Percentiles rank a stretch among this genome's conserved stretches.
These are phyloP conservation scores for Bemisia tabaci DNA, from an alignment of 1,140 invertebrate genomes.

Conservation along the genomic window DNA sequence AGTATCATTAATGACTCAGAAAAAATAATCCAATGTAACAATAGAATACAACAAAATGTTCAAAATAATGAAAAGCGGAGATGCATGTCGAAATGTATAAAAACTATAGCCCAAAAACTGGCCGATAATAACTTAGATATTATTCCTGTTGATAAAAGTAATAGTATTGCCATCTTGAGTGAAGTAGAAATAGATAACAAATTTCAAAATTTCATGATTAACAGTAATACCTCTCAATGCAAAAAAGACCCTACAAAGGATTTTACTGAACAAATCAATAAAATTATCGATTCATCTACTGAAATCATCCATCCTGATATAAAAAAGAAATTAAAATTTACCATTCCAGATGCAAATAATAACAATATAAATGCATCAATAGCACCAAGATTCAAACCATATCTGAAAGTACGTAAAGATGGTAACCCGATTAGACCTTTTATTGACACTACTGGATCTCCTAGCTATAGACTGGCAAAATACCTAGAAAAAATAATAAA, in stretches of 20 bases:
- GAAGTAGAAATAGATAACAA: background rate
- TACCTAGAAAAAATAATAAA: background rate
- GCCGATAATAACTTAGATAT: background rate
- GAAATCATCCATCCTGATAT: background rate
- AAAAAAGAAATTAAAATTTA: background rate
- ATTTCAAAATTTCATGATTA: background rate
- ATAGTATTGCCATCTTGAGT: background rate
- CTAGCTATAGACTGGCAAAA: background rate
- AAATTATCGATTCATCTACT: background rate
- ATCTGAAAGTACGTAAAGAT: background rate
- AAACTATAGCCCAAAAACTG: background rate
- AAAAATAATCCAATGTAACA: background rate
- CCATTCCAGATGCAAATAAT: background rate
- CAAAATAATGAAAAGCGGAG: background rate
- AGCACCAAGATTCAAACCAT: background rate
- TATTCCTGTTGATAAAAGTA: background rate
- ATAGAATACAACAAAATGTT: background rate
- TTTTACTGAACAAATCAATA: background rate
- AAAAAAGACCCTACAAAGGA: background rate
- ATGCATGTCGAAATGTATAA: background rate
- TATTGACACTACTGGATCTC: background rate
- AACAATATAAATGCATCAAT: background rate
- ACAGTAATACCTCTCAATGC: background rate
- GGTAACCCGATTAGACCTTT: background rate
- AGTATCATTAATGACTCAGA: background rate